Evolutionary conservation across 1,140 invertebrate genomes (phyloP).

Genomic region (Antheraea mylitta): DNA sequence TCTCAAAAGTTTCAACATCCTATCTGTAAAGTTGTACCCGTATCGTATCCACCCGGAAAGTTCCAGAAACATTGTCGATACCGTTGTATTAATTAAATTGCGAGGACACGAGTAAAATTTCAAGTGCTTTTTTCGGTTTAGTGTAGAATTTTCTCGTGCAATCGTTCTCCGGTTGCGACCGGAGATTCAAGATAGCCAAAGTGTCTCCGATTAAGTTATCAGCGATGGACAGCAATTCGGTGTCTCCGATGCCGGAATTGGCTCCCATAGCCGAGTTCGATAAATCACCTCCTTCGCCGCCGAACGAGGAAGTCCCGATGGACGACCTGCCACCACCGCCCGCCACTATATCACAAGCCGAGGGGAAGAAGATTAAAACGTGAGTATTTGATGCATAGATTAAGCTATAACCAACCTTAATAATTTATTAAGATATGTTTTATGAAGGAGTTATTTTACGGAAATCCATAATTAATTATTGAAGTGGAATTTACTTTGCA

Average conservation of each 20-base stretch:
- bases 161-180: slow-evolving; percentile 44
- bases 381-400: slow-evolving; percentile 40
- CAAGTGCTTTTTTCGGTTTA: slow-evolving; percentile 5
- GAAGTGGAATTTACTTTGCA: no score
- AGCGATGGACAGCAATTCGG: slow-evolving; percentile 82
- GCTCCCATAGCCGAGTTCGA: slow-evolving; percentile 83
- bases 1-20: slow-evolving; percentile 25
- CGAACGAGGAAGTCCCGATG: slow-evolving; percentile 80
- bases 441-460: no score
- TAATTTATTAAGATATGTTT: no score
- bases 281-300: slow-evolving; percentile 81
- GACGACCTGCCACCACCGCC: slow-evolving; percentile 81
- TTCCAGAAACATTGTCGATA: slow-evolving; percentile 8
- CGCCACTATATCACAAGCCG: slow-evolving; percentile 76
- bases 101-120: slow-evolving; percentile 14
- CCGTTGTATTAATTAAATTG: slow-evolving; percentile 16
- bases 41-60: slow-evolving; percentile 8
- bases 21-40: slow-evolving; percentile 16
- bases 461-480: no score
- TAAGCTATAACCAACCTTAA: not conserved
- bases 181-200: slow-evolving; percentile 68
- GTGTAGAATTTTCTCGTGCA: not conserved
- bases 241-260: slow-evolving; percentile 82
- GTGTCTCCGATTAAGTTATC: slow-evolving; percentile 79
- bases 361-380: slow-evolving; percentile 78